phyloP scores from a whole-genome alignment of 2,888 invertebrate species.

The Holacanthella duospinosa region DNA sequence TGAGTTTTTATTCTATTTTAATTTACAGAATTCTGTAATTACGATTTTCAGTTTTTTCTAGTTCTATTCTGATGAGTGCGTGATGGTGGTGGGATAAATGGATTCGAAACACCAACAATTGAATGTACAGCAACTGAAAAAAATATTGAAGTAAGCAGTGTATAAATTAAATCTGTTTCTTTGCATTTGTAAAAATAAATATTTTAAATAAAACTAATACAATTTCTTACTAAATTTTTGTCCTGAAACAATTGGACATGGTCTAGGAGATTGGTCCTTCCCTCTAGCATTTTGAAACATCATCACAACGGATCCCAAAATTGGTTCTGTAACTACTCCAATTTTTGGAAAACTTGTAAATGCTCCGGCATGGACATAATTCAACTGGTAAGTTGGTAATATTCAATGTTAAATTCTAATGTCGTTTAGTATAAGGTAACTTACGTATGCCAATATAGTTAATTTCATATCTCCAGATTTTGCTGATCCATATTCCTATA shows the following conservation, averaged over 20 bases:
- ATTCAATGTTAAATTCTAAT: background rate
- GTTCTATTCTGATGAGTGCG: too few species aligned
- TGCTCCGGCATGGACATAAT: conserved; percentile 13
- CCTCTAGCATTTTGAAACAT: background rate
- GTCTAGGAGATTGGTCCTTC: background rate
- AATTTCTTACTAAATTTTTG: background rate
- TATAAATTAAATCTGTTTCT: background rate
- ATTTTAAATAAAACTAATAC: background rate
- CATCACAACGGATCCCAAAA: background rate
- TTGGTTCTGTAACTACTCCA: background rate
- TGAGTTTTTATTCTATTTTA: too few species aligned
- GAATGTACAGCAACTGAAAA: background rate
- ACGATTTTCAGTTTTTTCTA: too few species aligned
- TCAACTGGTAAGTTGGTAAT: conserved; percentile 1
- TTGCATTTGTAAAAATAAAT: background rate
- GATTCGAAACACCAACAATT: background rate
- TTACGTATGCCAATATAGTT: conserved; percentile 13
- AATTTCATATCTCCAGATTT: conserved; percentile 10
- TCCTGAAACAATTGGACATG: background rate
- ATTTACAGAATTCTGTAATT: too few species aligned
- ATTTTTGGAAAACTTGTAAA: conserved; percentile 2
- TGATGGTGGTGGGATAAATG: too few species aligned
- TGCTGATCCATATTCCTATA: background rate
- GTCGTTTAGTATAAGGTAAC: background rate
- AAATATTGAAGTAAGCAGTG: background rate